phyloP scores from a whole-genome alignment of 2,113 vertebrate species.

The Neodon shergylaensis region DNA sequence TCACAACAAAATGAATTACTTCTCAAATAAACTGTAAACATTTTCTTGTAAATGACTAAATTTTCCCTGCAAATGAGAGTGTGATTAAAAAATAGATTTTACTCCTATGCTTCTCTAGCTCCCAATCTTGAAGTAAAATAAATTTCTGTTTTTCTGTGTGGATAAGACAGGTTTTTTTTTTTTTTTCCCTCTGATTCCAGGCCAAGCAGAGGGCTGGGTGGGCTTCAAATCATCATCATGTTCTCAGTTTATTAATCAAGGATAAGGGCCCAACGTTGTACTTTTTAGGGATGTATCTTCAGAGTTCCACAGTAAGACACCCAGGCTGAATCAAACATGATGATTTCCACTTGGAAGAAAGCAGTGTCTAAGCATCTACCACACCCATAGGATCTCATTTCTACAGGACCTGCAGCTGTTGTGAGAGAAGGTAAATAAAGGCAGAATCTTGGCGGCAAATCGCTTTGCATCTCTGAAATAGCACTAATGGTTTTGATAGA shows the following conservation, averaged over 20 bases:
- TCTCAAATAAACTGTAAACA: slow-evolving; percentile 61
- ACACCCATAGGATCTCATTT: background rate
- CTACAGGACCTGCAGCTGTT: background rate
- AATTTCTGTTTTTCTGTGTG: slow-evolving; percentile 23
- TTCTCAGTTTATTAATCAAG: slow-evolving; percentile 46
- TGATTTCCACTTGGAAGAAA: background rate
- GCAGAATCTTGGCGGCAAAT: background rate
- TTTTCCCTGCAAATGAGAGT: slow-evolving; percentile 34
- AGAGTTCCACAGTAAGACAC: background rate
- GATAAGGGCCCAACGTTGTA: background rate
- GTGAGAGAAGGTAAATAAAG: slow-evolving; percentile 43
- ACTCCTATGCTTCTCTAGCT: slow-evolving; percentile 45
- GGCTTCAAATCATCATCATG: slow-evolving; percentile 40
- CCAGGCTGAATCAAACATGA: background rate
- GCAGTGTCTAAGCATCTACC: background rate
- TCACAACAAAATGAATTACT: slow-evolving; percentile 57
- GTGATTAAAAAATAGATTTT: slow-evolving; percentile 66
- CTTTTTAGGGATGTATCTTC: slow-evolving; percentile 52
- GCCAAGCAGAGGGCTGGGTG: background rate
- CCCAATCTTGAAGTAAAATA: slow-evolving; percentile 47
- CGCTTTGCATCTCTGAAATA: background rate
- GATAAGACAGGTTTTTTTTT: background rate
- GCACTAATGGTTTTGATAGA: background rate
- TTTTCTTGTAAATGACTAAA: slow-evolving; percentile 53
- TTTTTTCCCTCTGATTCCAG: slow-evolving; percentile 25